Base-by-base conservation (phyloP, 1,140 invertebrate species). In the Oscheius sp. region DNA sequence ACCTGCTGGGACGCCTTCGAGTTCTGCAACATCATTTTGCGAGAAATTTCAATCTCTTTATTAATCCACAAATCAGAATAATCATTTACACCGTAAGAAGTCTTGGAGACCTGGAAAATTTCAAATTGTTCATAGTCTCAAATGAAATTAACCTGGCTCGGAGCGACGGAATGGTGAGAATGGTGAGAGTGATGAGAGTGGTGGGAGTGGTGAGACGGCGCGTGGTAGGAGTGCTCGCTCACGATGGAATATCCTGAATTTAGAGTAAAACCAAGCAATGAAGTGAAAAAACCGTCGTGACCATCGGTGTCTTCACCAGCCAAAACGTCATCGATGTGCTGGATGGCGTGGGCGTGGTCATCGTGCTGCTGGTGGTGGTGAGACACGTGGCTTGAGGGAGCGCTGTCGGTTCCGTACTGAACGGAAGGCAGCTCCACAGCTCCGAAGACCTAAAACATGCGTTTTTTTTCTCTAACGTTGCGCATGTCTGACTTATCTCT, bases 291-390 rank as follows among this genome's bases (percentile, higher is more conserved):
- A n/a, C 10, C 38, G n/a, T 42, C 38, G 7, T 55, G 49, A 13
- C 49, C 49, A 26, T 55, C 49, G n/a, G 52, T 42, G 20, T 71
- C 69, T 26, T 71, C 69, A 18, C 59, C 69, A 49, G 58, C 34
- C 2, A 71, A 35, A 64, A 38, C 69, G 31, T 71, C 69, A 35
- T 71, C 69, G 1, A 71, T 34, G 28, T 71, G 69, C 26, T 58
- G 59, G 26, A 71, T 59, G 36, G 62, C 69, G 23, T 63, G 23
- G 26, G 63, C 35, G 35, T 70, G 68, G 26, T 70, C 68, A 23
- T 61, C 65, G 34, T 67, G 65, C 15, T 55, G 49, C 15, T 7
- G 15, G 23, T 55, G 7, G 23, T 55, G 7, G 7, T 7, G 23
- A n/a, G 7, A 10, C 7, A 42, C 38, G 23, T 55, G 49, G 23